Evolutionary conservation across 1,140 invertebrate species (phyloP), one percentile per base, ranked within the genome.

Genomic region (Microvelia longipes): DNA sequence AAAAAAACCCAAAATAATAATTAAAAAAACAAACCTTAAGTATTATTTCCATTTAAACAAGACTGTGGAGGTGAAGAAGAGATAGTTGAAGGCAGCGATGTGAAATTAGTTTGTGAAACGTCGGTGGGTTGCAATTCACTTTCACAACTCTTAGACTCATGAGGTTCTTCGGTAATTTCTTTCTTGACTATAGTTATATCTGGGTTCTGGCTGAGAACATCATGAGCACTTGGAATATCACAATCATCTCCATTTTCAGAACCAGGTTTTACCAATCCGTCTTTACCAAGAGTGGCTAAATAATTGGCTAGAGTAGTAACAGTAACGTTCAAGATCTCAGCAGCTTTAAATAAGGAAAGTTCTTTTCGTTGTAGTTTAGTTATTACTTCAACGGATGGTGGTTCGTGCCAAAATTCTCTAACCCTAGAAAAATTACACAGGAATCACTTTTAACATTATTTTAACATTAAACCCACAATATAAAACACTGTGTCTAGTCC

Each of bases 341-440:
- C 87, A 0, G 88, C 88, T 14, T 86, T 81, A 73, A 87, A 87
- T 29, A 90, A 76, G 0, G 86, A 85, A 35, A 90, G 83, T 74
- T 90, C 88, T 73, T 88, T 88, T 2, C 86, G 79, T 76, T 88
- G 86, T 19, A 90, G 79, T 72, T 88, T 87, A 2, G 85, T 82
- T 66, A 90, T 75, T 1, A 90, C 83, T 68, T 89, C 88, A 0
- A 87, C 85, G 0, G 87, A 87, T 0, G 87, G 88, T 67, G 87
- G 87, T 73, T 88, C 87, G 28, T 85, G 85, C 88, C 88, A 90
- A 78, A 89, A 89, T 74, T 90, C 88, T 70, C 87, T 81, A n/a
- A 88, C 86, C 77, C 87, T 89, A 74, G 66, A 84, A 75, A 73
- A 73, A 74, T n/a, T n/a, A n/a, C 75, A 61, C 68, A 70, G 73